phyloP scores from a whole-genome alignment of 2,888 invertebrate species.

The Dicyrtomina minuta region DNA sequence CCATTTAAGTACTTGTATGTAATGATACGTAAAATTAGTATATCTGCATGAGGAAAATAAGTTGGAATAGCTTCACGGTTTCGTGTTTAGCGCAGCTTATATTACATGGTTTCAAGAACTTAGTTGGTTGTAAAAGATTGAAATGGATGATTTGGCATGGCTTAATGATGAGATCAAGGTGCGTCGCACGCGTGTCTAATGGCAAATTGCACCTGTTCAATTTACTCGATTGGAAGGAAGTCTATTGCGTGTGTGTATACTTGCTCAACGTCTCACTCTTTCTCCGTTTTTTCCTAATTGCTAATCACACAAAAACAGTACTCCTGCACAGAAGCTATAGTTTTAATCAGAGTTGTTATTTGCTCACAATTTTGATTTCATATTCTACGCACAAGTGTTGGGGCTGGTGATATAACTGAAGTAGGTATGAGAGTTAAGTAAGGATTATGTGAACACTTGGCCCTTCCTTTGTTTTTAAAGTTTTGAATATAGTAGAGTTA shows the following conservation, averaged over 20 bases:
- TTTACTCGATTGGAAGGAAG: constrained; percentile 31
- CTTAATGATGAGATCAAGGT: constrained; percentile 43
- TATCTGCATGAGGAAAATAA: neutral
- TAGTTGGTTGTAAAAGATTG: constrained; percentile 30
- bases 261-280: constrained; percentile 2
- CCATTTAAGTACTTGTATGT: neutral
- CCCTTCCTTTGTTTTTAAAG: no score
- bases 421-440: no score
- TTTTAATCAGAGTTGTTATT: no score
- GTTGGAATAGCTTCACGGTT: neutral
- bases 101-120: neutral
- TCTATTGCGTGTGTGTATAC: constrained; percentile 13
- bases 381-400: no score
- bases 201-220: constrained; percentile 49
- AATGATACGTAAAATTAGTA: neutral
- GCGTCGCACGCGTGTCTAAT: constrained; percentile 50
- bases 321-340: neutral
- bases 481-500: no score
- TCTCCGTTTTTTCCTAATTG: constrained; percentile 10
- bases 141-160: constrained; percentile 30
- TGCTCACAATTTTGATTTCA: no score
- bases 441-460: no score
- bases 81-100: neutral
- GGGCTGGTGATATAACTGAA: no score
- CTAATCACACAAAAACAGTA: constrained; percentile 9